Evolutionary conservation across 2,113 vertebrate genomes (phyloP).

Genomic region (Anseranas semipalmata): DNA sequence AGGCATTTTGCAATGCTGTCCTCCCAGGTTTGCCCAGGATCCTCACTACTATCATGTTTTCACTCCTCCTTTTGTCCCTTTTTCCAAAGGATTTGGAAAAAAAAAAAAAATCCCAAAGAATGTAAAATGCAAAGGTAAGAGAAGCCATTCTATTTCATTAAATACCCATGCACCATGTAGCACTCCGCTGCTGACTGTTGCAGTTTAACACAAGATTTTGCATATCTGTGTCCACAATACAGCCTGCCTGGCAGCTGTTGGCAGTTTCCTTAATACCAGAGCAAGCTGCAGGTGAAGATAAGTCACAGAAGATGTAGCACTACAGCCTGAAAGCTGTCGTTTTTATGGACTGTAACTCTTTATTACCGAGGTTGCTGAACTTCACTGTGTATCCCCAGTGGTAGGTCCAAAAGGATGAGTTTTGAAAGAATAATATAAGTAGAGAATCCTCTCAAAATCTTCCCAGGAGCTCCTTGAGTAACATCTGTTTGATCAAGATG

Average conservation of each 20-base stretch:
- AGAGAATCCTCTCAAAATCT: neutral
- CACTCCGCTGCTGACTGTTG: neutral
- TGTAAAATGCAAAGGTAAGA: neutral
- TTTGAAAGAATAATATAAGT: neutral
- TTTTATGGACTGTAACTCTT: neutral
- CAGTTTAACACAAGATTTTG: neutral
- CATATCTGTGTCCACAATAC: neutral
- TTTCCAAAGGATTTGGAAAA: neutral
- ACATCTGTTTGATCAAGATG: neutral
- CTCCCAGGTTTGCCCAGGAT: neutral
- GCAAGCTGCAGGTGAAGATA: neutral
- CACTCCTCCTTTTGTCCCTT: neutral
- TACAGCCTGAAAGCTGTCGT: neutral
- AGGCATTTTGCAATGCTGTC: neutral
- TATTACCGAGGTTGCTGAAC: neutral
- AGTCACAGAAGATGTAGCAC: neutral
- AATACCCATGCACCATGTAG: fast-evolving
- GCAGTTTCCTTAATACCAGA: neutral
- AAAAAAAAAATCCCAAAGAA: neutral
- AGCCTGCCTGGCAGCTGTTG: neutral
- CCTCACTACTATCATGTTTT: neutral
- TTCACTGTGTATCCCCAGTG: neutral
- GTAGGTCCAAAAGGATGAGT: neutral
- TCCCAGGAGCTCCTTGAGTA: neutral
- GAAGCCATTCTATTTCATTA: neutral